Conservation (phyloP, 2,888 invertebrate species). For the Cheilosia scutellata region DNA sequence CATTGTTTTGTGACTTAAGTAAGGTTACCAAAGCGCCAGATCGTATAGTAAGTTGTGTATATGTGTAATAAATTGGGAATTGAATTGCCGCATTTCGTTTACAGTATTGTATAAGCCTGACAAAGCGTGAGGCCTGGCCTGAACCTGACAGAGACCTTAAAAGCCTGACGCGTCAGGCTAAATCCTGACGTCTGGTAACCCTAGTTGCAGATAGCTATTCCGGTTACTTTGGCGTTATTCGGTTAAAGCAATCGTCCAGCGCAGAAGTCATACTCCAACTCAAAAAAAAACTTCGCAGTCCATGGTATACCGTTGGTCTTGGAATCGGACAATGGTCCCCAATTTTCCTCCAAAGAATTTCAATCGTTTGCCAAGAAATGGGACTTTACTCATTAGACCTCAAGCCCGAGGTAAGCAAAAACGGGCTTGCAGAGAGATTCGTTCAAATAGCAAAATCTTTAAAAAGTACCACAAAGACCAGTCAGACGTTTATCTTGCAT, state of each 20-base stretch:
- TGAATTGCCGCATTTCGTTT: no score
- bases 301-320: conserved; percentile 32
- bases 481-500: conserved; percentile 33
- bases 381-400: conserved; percentile 51
- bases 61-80: no score
- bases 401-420: conserved; percentile 52
- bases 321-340: conserved; percentile 47
- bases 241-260: conserved; percentile 23
- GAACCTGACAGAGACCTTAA: no score
- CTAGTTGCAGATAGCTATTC: conserved; percentile 48
- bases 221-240: conserved; percentile 28
- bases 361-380: conserved; percentile 35
- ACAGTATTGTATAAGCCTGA: no score
- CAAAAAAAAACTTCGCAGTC: conserved; percentile 25
- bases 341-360: conserved; percentile 38
- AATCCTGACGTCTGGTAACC: no score
- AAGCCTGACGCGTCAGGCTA: no score
- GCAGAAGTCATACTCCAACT: conserved; percentile 43
- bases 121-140: no score
- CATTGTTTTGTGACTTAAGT: no score
- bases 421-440: conserved; percentile 37
- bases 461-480: conserved; percentile 37
- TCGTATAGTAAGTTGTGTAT: no score
- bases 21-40: no score
- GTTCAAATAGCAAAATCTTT: conserved; percentile 46